These are phyloP conservation scores for Sinocyclocheilus rhinocerous DNA, from an alignment of 2,113 vertebrate species.

Conservation along the genomic window DNA sequence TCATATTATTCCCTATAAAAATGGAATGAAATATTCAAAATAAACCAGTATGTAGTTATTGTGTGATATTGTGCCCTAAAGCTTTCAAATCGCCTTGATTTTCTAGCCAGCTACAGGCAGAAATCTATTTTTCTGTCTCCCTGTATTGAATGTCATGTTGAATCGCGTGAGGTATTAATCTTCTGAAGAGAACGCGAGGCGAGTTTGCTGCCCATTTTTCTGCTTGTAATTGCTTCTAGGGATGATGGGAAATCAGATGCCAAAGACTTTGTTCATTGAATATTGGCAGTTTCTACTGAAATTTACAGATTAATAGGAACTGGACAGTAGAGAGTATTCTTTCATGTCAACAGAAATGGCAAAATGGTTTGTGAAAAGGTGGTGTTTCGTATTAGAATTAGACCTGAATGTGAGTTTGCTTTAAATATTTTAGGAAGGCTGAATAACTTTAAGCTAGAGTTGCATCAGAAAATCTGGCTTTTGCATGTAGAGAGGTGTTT, in stretches of 20 bases:
- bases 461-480: not conserved
- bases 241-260: constrained; percentile 32
- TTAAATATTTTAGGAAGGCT: not conserved
- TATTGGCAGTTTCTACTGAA: not conserved
- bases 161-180: constrained; percentile 57
- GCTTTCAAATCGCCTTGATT: constrained; percentile 36
- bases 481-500: not conserved
- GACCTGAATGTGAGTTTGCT: not conserved
- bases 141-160: constrained; percentile 59
- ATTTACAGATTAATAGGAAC: constrained; percentile 18
- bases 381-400: not conserved
- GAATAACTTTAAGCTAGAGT: not conserved
- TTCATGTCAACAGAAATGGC: not conserved
- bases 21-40: constrained; percentile 31
- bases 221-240: constrained; percentile 36
- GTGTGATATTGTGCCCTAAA: constrained; percentile 35
- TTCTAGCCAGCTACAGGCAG: constrained; percentile 51
- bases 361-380: not conserved
- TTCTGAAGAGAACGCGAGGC: constrained; percentile 45
- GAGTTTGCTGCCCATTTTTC: constrained; percentile 51
- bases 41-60: constrained; percentile 44
- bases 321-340: not conserved
- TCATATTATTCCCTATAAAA: not conserved
- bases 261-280: not conserved
- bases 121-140: constrained; percentile 42